phyloP scores from a whole-genome alignment of 2,888 invertebrate genomes.

The Euphydryas editha region DNA sequence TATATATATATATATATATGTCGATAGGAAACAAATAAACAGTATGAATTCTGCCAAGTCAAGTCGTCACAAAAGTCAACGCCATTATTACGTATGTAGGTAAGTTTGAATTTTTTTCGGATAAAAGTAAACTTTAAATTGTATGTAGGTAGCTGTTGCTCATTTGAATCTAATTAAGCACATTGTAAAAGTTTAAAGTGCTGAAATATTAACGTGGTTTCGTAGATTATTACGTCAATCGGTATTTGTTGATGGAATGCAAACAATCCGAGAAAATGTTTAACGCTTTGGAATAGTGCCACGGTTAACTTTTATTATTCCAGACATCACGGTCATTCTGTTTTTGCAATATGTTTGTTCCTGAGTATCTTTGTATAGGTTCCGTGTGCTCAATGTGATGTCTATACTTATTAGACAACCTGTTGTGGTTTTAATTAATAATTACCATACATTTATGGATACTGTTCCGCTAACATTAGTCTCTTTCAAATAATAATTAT shows the following conservation, averaged over 20 bases:
- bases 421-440: too few species aligned
- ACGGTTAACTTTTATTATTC: constrained; percentile 52
- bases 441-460: too few species aligned
- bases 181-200: constrained; percentile 15
- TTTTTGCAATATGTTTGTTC: constrained; percentile 49
- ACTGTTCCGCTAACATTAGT: too few species aligned
- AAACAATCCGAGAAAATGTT: constrained; percentile 73
- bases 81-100: too few species aligned
- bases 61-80: too few species aligned
- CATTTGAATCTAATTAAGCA: constrained; percentile 11
- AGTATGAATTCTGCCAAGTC: too few species aligned
- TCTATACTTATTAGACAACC: too few species aligned
- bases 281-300: constrained; percentile 75
- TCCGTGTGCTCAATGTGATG: background rate
- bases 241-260: constrained; percentile 60
- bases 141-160: background rate
- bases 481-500: too few species aligned
- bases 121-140: background rate
- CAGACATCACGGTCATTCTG: constrained; percentile 44
- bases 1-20: too few species aligned
- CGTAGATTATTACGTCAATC: constrained; percentile 59
- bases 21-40: too few species aligned
- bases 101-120: too few species aligned
- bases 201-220: constrained; percentile 20
- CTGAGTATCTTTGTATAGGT: background rate